Base-by-base conservation (phyloP, 1,140 invertebrate genomes). In the Neelides sp. region DNA sequence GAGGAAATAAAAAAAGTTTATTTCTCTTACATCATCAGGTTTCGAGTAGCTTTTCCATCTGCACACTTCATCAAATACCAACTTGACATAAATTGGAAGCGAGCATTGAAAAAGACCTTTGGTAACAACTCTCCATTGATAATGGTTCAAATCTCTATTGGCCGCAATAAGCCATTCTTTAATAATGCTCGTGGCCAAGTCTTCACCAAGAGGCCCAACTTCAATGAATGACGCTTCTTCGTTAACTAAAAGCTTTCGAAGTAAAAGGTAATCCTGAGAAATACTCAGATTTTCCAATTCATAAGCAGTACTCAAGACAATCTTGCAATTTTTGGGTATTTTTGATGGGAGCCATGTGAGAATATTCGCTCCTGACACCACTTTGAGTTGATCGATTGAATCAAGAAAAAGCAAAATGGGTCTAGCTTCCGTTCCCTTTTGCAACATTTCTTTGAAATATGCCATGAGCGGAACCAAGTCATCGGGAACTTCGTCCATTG, bases 11-110 rank as follows among this genome's bases (percentile, higher is more conserved):
- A n/a, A n/a, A n/a, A n/a, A n/a, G n/a, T n/a, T n/a, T n/a, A n/a
- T n/a, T n/a, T n/a, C n/a, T n/a, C n/a, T n/a, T n/a, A n/a, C n/a
- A 58, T 92, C 88, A 54, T 87, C 82, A 0, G 87, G 83, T 65
- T 87, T 87, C 0, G 90, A 94, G 65, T 97, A 98, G 51, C 91
- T 96, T 41, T 91, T 78, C 94, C 94, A 98, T 48, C 90, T 73
- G 64, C 88, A 93, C 10, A 96, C 88, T 71, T 97, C 91, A 10
- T 89, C 90, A 69, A 92, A 93, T 0, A 97, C 90, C 17, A 98
- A 70, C 70, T 98, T 98, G 0, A 98, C 89, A 64, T 96, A 98
- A 30, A 98, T 91, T 0, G 94, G 94, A 37, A 97, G 69, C 3
- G 91, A 96, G 64, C 94, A 98, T 62, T 88, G 83, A 10, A 78